Base-by-base conservation (phyloP, 1,140 invertebrate genomes). In the Paralvinella palmiformis region DNA sequence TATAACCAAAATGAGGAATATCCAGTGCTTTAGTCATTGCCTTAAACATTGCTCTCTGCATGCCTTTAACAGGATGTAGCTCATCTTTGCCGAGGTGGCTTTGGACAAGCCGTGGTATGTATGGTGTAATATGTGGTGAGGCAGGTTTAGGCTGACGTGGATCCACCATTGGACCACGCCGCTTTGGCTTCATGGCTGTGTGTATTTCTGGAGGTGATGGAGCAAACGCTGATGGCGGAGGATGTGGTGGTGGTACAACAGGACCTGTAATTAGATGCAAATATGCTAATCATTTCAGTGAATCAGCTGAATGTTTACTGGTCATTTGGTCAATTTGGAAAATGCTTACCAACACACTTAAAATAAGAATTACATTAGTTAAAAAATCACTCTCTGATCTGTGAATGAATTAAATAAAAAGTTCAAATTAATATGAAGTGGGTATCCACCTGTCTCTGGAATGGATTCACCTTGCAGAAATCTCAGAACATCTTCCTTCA, bases 401-500 rank as follows among this genome's bases (percentile, higher is more conserved):
- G n/a, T n/a, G n/a, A n/a, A n/a, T n/a, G n/a, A n/a, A n/a, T n/a
- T n/a, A n/a, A n/a, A n/a, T n/a, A n/a, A n/a, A n/a, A n/a, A n/a
- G n/a, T n/a, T n/a, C n/a, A n/a, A n/a, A n/a, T n/a, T n/a, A n/a
- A n/a, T n/a, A n/a, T n/a, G n/a, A n/a, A n/a, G n/a, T n/a, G n/a
- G n/a, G n/a, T n/a, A n/a, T n/a, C n/a, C n/a, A n/a, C n/a, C n/a
- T n/a, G n/a, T n/a, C n/a, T n/a, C n/a, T n/a, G n/a, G n/a, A n/a
- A n/a, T n/a, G n/a, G n/a, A n/a, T n/a, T n/a, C n/a, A n/a, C n/a
- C 50, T 69, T 69, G 10, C 50, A 74, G 36, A 79, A 89, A 89
- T 33, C 83, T 82, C 4, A 98, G 75, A 65, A 99, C 81, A 82
- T 99, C 96, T 82, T 99, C 96, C 81, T 99, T 99, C 22, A 99